Evolutionary conservation across 2,113 vertebrate genomes (phyloP).

Genomic region (Orthonyx spaldingii): DNA sequence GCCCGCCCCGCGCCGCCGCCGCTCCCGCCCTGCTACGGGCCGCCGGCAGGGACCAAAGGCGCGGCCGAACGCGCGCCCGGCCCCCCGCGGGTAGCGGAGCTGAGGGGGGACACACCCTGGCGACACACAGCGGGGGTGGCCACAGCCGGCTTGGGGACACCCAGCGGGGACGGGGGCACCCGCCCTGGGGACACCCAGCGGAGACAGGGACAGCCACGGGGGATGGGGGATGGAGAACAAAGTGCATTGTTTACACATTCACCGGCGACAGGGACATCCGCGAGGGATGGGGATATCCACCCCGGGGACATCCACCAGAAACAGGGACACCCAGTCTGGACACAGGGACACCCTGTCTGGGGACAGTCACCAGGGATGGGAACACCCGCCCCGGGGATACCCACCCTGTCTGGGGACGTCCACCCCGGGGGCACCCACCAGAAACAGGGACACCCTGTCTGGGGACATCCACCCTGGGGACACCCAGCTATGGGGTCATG

Average conservation of each 20-base stretch:
- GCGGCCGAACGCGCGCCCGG: background rate
- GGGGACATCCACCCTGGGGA: background rate
- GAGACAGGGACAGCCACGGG: background rate
- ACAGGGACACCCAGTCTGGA: background rate
- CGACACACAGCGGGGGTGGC: too few species aligned
- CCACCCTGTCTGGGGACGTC: too few species aligned
- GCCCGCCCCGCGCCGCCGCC: background rate
- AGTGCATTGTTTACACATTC: too few species aligned
- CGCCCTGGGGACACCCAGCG: background rate
- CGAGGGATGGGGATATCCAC: too few species aligned
- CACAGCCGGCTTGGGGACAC: background rate
- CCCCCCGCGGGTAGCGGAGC: too few species aligned
- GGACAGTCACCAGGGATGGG: background rate
- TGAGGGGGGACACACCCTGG: background rate
- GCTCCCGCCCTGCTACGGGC: background rate
- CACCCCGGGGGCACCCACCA: background rate
- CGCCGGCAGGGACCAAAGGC: background rate
- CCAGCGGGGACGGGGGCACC: too few species aligned
- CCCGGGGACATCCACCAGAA: background rate
- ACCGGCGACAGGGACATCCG: too few species aligned
- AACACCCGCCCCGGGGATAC: background rate
- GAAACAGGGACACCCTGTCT: background rate
- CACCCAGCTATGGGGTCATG: accelerated
- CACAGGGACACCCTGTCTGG: background rate
- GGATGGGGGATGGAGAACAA: too few species aligned